phyloP scores from a whole-genome alignment of 64 coral and sea anemone genomes.

The Montipora cactus region DNA sequence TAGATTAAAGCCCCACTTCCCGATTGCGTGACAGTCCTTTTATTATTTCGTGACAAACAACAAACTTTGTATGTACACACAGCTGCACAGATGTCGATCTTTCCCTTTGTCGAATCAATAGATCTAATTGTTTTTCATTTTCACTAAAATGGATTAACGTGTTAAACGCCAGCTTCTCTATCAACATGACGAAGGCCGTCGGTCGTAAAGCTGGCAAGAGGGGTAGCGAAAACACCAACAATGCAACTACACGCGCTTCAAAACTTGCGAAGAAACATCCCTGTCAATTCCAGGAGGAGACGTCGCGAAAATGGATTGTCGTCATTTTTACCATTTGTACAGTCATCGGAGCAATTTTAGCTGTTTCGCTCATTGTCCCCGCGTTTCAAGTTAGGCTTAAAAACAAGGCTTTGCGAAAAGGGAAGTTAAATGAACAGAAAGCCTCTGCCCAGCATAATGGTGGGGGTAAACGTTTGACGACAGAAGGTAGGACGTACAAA shows the following conservation, averaged over 20 bases:
- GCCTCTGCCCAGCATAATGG: not conserved
- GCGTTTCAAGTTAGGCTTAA: not conserved
- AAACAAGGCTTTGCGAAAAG: not conserved
- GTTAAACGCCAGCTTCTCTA: not conserved
- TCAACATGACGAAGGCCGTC: constrained; percentile 22
- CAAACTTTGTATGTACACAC: constrained; percentile 3
- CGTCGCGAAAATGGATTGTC: constrained; percentile 1
- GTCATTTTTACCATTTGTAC: not conserved
- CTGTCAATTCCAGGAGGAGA: not conserved
- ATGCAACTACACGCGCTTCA: not conserved
- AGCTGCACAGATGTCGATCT: constrained; percentile 33
- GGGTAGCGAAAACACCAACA: not conserved
- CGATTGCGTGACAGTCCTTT: not conserved
- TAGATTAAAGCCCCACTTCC: no score
- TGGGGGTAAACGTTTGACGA: not conserved
- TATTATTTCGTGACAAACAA: not conserved
- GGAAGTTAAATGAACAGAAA: not conserved
- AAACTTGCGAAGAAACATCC: not conserved
- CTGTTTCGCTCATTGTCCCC: not conserved
- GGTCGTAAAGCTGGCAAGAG: constrained; percentile 7
- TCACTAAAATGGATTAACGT: not conserved
- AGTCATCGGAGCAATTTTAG: not conserved
- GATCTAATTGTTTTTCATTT: not conserved
- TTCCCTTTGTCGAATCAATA: not conserved
- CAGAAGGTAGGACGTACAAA: not conserved